phyloP scores from a whole-genome alignment of 2,113 vertebrate species.

The Psophia crepitans region DNA sequence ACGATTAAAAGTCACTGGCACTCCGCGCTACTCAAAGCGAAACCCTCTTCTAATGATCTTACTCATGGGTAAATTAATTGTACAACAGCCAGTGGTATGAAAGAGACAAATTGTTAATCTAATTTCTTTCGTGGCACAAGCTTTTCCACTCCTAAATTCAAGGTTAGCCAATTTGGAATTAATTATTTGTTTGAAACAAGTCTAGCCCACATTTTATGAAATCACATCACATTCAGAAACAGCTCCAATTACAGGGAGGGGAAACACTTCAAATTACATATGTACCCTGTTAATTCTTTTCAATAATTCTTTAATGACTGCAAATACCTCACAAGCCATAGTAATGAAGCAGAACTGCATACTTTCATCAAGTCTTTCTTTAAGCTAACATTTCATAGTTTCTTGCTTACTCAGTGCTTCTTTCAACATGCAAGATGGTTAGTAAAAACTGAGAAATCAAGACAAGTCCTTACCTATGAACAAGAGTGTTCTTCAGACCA shows the following conservation, averaged over 20 bases:
- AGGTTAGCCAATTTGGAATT: background rate
- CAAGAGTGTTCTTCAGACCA: constrained; percentile 90
- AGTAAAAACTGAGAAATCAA: background rate
- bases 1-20: background rate
- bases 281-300: background rate
- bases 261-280: background rate
- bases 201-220: background rate
- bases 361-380: background rate
- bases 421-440: accelerated
- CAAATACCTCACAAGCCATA: background rate
- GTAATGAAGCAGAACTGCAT: background rate
- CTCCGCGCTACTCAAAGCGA: background rate
- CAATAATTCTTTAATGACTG: background rate
- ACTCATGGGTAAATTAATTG: background rate
- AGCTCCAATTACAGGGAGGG: background rate
- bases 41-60: background rate
- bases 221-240: background rate
- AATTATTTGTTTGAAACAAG: background rate
- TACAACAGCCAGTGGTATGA: background rate
- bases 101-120: background rate
- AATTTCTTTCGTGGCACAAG: background rate
- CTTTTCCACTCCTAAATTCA: background rate
- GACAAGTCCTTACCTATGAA: constrained; percentile 81
- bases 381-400: background rate
- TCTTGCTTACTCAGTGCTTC: background rate